Conservation (phyloP, 1,140 invertebrate genomes). For the Ostrea denselamellosa region DNA sequence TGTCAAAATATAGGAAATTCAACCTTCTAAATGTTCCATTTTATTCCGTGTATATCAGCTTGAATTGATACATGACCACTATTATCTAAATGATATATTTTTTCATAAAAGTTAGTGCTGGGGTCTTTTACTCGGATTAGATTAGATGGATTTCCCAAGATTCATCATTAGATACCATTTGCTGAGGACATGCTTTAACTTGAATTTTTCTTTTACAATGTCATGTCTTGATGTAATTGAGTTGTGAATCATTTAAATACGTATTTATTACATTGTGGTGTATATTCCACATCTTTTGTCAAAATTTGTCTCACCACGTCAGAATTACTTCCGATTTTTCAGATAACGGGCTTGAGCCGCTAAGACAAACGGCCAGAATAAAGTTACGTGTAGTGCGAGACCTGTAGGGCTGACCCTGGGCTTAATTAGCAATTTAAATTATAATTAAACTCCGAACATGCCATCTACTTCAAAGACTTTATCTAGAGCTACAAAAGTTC, state of each 20-base stretch:
- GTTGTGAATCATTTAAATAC: not conserved
- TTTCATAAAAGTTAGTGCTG: no score
- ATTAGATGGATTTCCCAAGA: not conserved
- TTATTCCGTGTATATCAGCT: no score
- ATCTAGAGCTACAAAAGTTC: constrained; percentile 35
- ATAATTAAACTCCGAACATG: constrained; percentile 23
- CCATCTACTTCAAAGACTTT: constrained; percentile 30
- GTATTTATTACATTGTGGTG: not conserved
- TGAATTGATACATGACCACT: no score
- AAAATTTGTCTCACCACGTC: not conserved
- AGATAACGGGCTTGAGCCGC: not conserved
- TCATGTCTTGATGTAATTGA: not conserved
- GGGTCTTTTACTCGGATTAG: no score
- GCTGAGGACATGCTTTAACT: not conserved
- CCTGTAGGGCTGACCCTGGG: not conserved
- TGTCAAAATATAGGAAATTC: no score
- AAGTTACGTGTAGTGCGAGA: not conserved
- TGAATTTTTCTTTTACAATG: not conserved
- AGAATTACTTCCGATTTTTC: constrained; percentile 10
- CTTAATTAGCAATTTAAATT: constrained; percentile 39
- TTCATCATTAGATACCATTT: not conserved
- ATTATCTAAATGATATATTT: no score
- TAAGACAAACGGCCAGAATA: constrained; percentile 19
- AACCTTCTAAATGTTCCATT: no score
- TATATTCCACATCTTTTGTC: not conserved